Evolutionary conservation across 2,113 vertebrate genomes (phyloP).

Genomic region (Lutjanus erythropterus): DNA sequence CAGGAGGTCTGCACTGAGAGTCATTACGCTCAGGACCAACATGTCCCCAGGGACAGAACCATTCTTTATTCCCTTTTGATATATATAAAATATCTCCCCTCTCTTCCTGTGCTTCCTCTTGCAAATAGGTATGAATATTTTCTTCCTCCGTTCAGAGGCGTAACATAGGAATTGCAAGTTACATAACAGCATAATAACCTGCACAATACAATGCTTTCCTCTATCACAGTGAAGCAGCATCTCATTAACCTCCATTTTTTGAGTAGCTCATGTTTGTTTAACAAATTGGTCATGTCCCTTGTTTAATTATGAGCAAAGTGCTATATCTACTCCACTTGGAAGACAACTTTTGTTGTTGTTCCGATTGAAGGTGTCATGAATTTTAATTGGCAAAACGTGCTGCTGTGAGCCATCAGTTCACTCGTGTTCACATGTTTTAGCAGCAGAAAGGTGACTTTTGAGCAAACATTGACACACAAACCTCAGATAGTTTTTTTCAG

Average conservation of each 20-base stretch:
- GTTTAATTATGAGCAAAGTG: constrained; percentile 66
- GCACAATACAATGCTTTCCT: constrained; percentile 29
- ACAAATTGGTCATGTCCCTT: constrained; percentile 60
- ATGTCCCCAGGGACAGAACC: constrained; percentile 67
- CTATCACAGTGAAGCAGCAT: constrained; percentile 26
- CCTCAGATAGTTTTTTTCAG: too few relatives aligned
- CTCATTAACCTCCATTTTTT: constrained; percentile 57
- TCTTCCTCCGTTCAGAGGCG: neutral
- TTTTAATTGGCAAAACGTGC: constrained; percentile 58
- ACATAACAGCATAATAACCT: constrained; percentile 17
- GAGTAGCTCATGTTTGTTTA: constrained; percentile 60
- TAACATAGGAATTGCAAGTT: constrained; percentile 29
- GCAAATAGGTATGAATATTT: constrained; percentile 40
- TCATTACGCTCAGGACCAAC: constrained; percentile 80
- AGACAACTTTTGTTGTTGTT: constrained; percentile 51
- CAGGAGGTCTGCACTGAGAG: constrained; percentile 74
- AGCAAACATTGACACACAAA: constrained; percentile 36
- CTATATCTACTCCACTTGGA: constrained; percentile 31
- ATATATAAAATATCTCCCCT: constrained; percentile 43
- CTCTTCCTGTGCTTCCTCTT: constrained; percentile 27
- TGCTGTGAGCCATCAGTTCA: constrained; percentile 60
- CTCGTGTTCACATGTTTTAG: constrained; percentile 54
- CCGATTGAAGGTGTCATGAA: constrained; percentile 62
- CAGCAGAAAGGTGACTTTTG: constrained; percentile 36
- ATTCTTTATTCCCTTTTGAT: constrained; percentile 69